phyloP scores from a whole-genome alignment of 2,888 invertebrate species.

The Caenorhabditis zanzibari region DNA sequence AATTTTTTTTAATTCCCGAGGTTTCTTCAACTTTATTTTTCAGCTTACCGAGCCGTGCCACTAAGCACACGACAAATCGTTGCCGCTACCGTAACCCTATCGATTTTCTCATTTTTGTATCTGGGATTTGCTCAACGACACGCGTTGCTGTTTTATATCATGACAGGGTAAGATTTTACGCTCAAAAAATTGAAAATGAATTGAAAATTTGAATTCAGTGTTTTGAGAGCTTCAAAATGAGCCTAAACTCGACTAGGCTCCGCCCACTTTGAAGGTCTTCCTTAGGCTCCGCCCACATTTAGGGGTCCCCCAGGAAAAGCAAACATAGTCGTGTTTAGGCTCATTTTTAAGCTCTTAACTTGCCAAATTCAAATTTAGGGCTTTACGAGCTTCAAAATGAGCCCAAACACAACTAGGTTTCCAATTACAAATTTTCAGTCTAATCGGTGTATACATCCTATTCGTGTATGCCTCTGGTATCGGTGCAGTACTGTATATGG shows the following conservation, averaged over 20 bases:
- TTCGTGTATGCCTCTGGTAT: conserved; percentile 71
- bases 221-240: background rate
- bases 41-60: conserved; percentile 69
- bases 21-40: too few species aligned
- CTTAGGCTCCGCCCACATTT: background rate
- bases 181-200: background rate
- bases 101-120: conserved; percentile 71
- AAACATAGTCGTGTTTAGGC: background rate
- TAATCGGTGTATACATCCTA: conserved; percentile 66
- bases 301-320: background rate
- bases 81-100: conserved; percentile 54
- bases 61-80: conserved; percentile 67
- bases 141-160: conserved; percentile 68
- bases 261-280: background rate
- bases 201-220: background rate
- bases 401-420: background rate
- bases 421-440: conserved; percentile 56
- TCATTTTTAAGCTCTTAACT: background rate
- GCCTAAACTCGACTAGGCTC: background rate
- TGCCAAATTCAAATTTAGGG: background rate
- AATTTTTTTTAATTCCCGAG: conserved; percentile 32
- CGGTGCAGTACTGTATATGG: conserved; percentile 73
- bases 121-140: conserved; percentile 73
- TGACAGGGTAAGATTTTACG: conserved; percentile 69
- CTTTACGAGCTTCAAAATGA: too few species aligned